These are phyloP conservation scores for Apteryx owenii DNA, from an alignment of 2,113 vertebrate genomes.

Conservation along the genomic window DNA sequence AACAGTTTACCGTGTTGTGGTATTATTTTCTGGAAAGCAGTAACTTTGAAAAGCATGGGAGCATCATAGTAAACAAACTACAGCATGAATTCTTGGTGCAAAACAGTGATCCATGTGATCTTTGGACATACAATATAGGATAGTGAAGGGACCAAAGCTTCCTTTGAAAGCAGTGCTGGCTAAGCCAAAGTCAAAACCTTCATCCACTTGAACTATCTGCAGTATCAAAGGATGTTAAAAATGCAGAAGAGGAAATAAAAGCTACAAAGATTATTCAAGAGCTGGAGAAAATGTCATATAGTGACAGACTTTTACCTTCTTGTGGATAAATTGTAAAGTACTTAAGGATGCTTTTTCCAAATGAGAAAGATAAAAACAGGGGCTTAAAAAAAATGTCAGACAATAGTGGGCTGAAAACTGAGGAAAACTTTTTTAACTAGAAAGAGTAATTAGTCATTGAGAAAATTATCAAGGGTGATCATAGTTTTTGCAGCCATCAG, in stretches of 20 bases:
- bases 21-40: not conserved
- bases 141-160: not conserved
- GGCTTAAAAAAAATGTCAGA: not conserved
- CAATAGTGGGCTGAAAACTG: not conserved
- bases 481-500: not conserved
- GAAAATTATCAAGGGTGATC: not conserved
- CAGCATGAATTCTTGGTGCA: not conserved
- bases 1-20: not conserved
- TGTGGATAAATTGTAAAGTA: not conserved
- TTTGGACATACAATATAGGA: not conserved
- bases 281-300: not conserved
- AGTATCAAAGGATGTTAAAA: not conserved
- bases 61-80: not conserved
- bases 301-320: too few species aligned
- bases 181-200: not conserved
- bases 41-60: too few species aligned
- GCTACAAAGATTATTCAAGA: not conserved
- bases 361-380: not conserved
- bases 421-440: not conserved
- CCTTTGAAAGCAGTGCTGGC: not conserved
- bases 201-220: not conserved
- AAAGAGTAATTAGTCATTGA: not conserved
- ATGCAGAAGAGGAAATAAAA: not conserved
- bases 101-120: not conserved
- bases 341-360: not conserved